Conservation (phyloP, 2,797 vertebrate species). For the Tragopan temminckii region DNA sequence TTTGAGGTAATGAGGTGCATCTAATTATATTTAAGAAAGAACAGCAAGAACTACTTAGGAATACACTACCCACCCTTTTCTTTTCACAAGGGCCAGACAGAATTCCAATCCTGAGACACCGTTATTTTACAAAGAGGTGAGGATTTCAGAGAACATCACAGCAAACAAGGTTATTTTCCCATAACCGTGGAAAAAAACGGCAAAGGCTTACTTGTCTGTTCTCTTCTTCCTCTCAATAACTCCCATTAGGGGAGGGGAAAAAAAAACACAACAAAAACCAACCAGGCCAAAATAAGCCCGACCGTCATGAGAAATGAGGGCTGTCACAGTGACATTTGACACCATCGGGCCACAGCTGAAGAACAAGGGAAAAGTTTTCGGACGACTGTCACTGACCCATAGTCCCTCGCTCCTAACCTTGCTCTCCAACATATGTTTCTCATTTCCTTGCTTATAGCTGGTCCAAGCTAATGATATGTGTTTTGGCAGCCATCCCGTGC, state of each 20-base stretch:
- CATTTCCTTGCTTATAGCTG: slow-evolving; percentile 88
- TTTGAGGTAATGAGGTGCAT: slow-evolving; percentile 83
- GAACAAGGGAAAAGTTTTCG: slow-evolving; percentile 84
- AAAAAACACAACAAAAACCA: slow-evolving; percentile 51
- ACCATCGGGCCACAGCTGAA: slow-evolving; percentile 82
- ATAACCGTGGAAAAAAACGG: slow-evolving; percentile 86
- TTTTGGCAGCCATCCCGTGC: slow-evolving; percentile 84
- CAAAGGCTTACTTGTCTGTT: slow-evolving; percentile 65
- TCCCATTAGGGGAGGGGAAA: slow-evolving; percentile 70
- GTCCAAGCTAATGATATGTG: slow-evolving; percentile 85
- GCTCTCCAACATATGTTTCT: slow-evolving; percentile 86
- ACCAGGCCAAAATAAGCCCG: slow-evolving; percentile 66
- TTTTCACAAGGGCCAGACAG: slow-evolving; percentile 54
- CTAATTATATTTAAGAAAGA: slow-evolving; percentile 86
- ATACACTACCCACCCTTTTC: slow-evolving; percentile 62
- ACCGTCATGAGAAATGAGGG: slow-evolving; percentile 83
- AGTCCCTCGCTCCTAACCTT: slow-evolving; percentile 85
- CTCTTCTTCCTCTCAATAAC: slow-evolving; percentile 65
- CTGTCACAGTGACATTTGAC: slow-evolving; percentile 86
- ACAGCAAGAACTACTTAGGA: slow-evolving; percentile 77
- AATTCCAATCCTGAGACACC: slow-evolving; percentile 71
- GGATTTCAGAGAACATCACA: slow-evolving; percentile 90
- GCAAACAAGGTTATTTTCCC: slow-evolving; percentile 95
- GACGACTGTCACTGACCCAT: slow-evolving; percentile 84
- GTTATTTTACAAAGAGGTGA: slow-evolving; percentile 88